Evolutionary conservation across 92 coral and sea anemone genomes (phyloP).

Genomic region (Phenganax subtilis): DNA sequence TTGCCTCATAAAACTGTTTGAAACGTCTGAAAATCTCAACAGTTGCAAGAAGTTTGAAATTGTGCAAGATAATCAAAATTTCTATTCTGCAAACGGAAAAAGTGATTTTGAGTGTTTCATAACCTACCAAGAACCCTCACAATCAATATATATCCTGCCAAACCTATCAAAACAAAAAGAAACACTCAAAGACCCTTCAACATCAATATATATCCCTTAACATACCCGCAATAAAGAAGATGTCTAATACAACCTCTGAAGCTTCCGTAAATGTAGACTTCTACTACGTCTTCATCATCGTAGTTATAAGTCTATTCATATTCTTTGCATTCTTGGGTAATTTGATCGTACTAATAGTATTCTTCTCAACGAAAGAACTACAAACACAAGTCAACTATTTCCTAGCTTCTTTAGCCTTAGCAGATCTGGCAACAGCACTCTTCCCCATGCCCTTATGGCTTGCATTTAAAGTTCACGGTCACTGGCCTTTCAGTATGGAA

Average conservation of each 20-base stretch:
- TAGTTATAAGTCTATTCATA: conserved; percentile 35
- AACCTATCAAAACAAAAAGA: background rate
- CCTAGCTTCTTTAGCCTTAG: conserved; percentile 69
- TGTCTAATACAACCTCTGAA: conserved; percentile 2
- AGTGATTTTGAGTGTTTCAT: too few species aligned
- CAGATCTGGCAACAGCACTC: conserved; percentile 72
- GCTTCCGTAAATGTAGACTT: background rate
- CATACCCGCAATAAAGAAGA: background rate
- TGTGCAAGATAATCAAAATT: too few species aligned
- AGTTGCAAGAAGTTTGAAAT: too few species aligned
- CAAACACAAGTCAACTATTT: conserved; percentile 86
- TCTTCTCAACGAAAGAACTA: conserved; percentile 73
- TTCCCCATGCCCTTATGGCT: conserved; percentile 87
- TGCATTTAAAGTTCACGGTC: conserved; percentile 49
- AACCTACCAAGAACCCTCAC: too few species aligned
- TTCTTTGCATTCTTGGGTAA: conserved; percentile 75
- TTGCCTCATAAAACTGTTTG: background rate
- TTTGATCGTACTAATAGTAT: conserved; percentile 65
- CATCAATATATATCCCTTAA: background rate
- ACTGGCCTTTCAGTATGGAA: conserved; percentile 58
- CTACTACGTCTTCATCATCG: conserved; percentile 7
- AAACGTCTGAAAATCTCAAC: background rate
- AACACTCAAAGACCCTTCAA: background rate
- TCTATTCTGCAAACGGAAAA: too few species aligned
- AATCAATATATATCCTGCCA: background rate